Percentiles rank a stretch among this genome's conserved stretches.
phyloP scores from a whole-genome alignment of 1,140 invertebrate species.

The Heliothis subflexa region DNA sequence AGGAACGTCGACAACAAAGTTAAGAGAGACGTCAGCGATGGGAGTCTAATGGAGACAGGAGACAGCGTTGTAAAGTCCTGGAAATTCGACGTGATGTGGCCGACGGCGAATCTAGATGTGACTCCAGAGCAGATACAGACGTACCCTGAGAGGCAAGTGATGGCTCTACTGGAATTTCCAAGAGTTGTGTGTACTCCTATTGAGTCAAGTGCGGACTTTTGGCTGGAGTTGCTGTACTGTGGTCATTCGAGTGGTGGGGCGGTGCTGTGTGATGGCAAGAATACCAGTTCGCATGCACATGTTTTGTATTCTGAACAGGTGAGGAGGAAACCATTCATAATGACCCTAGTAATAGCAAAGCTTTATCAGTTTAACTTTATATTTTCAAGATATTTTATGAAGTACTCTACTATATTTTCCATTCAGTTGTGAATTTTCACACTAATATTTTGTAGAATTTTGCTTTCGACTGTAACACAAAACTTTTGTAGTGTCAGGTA shows the following conservation, averaged over 20 bases:
- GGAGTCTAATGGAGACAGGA: slow-evolving; percentile 75
- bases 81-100: slow-evolving; percentile 92
- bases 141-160: slow-evolving; percentile 91
- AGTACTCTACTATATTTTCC: no score
- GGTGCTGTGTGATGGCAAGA: slow-evolving; percentile 81
- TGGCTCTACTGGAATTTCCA: slow-evolving; percentile 90
- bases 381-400: background rate
- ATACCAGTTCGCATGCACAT: slow-evolving; percentile 80
- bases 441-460: no score
- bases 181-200: slow-evolving; percentile 89
- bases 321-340: background rate
- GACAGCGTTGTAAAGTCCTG: slow-evolving; percentile 84
- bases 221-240: slow-evolving; percentile 92
- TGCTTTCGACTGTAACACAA: no score
- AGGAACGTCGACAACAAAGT: slow-evolving; percentile 54
- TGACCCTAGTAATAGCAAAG: background rate
- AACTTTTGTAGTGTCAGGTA: no score
- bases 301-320: slow-evolving; percentile 84
- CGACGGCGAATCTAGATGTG: slow-evolving; percentile 89
- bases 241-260: slow-evolving; percentile 87
- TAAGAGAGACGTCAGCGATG: slow-evolving; percentile 69
- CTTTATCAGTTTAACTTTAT: background rate
- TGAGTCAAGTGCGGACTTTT: slow-evolving; percentile 89
- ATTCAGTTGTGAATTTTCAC: no score
- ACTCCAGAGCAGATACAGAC: slow-evolving; percentile 91